These are phyloP conservation scores for Anoncus sp. DNA, from an alignment of 2,888 invertebrate genomes.

Conservation along the genomic window DNA sequence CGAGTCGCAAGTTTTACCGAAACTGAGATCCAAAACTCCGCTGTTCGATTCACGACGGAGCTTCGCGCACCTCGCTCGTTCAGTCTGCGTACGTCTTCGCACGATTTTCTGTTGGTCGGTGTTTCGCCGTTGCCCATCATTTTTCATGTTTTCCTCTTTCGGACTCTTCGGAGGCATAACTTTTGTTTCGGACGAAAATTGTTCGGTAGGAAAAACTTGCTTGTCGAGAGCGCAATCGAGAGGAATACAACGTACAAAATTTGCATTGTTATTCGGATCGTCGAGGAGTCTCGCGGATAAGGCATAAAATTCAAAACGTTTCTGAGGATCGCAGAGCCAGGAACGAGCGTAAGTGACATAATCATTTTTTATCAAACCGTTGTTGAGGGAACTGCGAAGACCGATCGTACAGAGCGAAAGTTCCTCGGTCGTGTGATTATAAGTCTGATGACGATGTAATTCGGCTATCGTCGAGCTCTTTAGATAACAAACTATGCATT, in stretches of 20 bases:
- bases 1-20: background rate
- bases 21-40: slow-evolving; percentile 9
- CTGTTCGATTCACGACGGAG: background rate
- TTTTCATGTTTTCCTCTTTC: background rate
- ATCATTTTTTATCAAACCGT: background rate
- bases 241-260: background rate
- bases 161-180: background rate
- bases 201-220: background rate
- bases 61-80: no score
- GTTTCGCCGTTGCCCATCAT: no score
- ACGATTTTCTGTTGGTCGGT: background rate
- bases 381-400: slow-evolving; percentile 62
- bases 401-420: slow-evolving; percentile 73
- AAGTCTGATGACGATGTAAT: slow-evolving; percentile 75
- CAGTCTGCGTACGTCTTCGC: background rate
- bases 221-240: background rate
- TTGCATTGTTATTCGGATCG: slow-evolving; percentile 39
- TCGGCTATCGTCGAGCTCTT: slow-evolving; percentile 67
- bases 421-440: slow-evolving; percentile 72
- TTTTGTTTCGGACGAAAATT: background rate
- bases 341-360: slow-evolving; percentile 19
- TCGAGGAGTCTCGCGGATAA: slow-evolving; percentile 36
- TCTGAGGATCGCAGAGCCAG: slow-evolving; percentile 44
- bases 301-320: slow-evolving; percentile 30
- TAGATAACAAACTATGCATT: slow-evolving; percentile 74